Percentiles rank a stretch among this genome's conserved stretches.
Evolutionary conservation across 2,797 vertebrate species (phyloP).

Genomic region (Scyliorhinus canicula): DNA sequence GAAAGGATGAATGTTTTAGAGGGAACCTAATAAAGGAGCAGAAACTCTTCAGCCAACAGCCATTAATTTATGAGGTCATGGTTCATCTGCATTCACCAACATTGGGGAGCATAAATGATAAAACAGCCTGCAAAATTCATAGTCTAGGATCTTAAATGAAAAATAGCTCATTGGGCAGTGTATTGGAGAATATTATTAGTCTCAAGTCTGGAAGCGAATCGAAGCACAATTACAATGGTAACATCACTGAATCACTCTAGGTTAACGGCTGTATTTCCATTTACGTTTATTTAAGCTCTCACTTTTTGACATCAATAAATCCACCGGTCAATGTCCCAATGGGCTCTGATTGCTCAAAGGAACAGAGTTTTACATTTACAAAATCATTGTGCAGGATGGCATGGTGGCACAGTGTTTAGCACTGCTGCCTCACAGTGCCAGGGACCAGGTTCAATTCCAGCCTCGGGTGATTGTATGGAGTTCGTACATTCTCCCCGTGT

Average conservation of each 20-base stretch:
- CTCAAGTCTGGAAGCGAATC: neutral
- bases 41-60: neutral
- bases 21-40: neutral
- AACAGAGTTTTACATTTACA: neutral
- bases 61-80: neutral
- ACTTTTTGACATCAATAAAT: neutral
- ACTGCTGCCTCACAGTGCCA: too few relatives aligned
- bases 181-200: neutral
- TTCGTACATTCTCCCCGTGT: too few relatives aligned
- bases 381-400: neutral
- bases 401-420: too few relatives aligned
- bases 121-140: neutral
- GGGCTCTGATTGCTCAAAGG: neutral
- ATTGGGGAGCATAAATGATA: neutral
- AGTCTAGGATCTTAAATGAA: neutral
- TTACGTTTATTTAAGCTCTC: neutral
- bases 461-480: too few relatives aligned
- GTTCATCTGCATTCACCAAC: neutral
- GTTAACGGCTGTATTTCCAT: neutral
- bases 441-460: too few relatives aligned
- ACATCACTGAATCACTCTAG: neutral
- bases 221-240: neutral
- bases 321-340: neutral
- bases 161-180: neutral
- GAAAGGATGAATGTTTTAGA: neutral